Evolutionary conservation across 2,113 vertebrate species (phyloP), one percentile per base, ranked within the genome.

Genomic region (Percopsis transmontana): DNA sequence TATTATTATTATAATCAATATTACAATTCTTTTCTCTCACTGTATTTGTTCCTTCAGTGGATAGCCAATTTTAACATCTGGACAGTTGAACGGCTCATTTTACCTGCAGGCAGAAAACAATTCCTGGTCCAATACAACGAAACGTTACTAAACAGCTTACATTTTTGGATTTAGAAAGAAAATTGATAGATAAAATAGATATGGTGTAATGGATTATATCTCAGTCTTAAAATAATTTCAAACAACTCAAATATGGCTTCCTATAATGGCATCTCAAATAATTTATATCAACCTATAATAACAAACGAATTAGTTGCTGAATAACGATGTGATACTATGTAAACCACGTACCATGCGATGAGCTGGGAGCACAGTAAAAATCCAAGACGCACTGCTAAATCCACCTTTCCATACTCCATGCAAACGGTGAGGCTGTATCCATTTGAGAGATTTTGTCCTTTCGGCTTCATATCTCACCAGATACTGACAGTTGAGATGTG

Each of bases 401-500:
- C 79, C 82, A 80, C 47, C 68, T 61, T 60, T 62, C 66, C 59
- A 39, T 55, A 33, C 40, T 70, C 74, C 67, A 55, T 15, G 33
- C 39, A 54, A 75, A 67, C 27, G 14, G 60, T 54, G 39, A 12
- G 2, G 67, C 79, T 71, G 70, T 79, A 84, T 90, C 87, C 84
- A 82, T 60, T 41, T 58, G n/a, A 56, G 39, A 27, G 24, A 16
- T 23, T 77, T 65, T 58, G 79, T 70, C 76, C 71, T 76, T 83
- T 74, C 74, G 0, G 55, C 64, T 63, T 84, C 73, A 84, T 80
- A 86, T 79, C 80, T 81, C 58, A 42, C 69, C 16, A 64, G 70
- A 77, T 77, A 72, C 74, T 85, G 79, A 86, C 79, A 87, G 80
- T 76, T 89, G 85, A 81, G 74, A 87, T 78, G 84, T 81, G 70